Evolutionary conservation across 2,113 vertebrate species (phyloP), one percentile per base, ranked within the genome.

Genomic region (Brachionichthys hirsutus): DNA sequence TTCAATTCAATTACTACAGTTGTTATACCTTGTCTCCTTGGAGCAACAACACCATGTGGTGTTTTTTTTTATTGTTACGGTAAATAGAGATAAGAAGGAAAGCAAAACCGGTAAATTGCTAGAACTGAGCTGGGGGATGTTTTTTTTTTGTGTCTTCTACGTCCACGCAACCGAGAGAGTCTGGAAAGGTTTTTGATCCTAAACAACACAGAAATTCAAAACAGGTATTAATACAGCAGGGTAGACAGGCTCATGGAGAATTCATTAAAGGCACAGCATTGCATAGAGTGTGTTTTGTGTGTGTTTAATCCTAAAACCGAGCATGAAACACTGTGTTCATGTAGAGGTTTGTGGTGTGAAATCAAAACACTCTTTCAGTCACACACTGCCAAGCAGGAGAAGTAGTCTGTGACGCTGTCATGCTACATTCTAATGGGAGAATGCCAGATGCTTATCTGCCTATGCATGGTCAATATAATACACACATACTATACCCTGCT

Each of bases 391-490:
- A 48, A 38, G 51, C 24, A 63, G 46, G 57, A 19, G 46, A 62
- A 51, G 18, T 10, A 50, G 72, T 88, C 62, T 67, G 49, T 57
- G 60, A 72, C 61, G 63, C 86, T 76, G 86, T 85, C 72, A 67
- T 36, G 70, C 68, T 49, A 73, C 63, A 68, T 74, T 65, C 67
- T 75, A 83, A 81, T 70, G 75, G 66, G 66, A 19, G 43, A 61
- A 42, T 14, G 48, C 64, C 52, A 85, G 43, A 83, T 75, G 80
- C n/a, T n/a, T n/a, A n/a, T 81, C 83, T 84, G 80, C 70, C 48
- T 67, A 63, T 47, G 53, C 76, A 56, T n/a, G 24, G 41, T 64
- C 22, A 2, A 62, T 67, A 68, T 60, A 65, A 74, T 73, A 62
- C 65, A 30, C 71, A 62, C 65, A 30, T 41, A 30, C 24, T 61